Evolutionary conservation across 2,797 vertebrate species (phyloP).

Genomic region (Sciurus carolinensis): DNA sequence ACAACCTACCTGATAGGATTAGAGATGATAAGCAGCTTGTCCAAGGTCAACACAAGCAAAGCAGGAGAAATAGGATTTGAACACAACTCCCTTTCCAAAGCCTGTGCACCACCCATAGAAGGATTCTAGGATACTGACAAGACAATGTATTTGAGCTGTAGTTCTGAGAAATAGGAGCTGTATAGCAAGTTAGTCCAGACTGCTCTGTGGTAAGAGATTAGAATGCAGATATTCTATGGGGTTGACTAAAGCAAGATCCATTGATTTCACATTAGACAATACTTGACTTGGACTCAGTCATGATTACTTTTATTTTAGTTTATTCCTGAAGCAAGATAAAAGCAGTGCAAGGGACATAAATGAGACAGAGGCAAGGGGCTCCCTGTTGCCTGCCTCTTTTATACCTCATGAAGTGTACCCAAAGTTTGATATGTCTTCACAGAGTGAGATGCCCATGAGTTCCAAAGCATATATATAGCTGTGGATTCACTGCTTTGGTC

Average conservation of each 20-base stretch:
- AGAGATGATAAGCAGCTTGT: not conserved
- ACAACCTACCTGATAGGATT: not conserved
- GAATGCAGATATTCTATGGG: not conserved
- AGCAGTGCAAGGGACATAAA: not conserved
- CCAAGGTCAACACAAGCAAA: not conserved
- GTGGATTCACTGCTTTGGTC: not conserved
- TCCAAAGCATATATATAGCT: too few species aligned
- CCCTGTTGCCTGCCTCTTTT: not conserved
- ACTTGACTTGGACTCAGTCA: not conserved
- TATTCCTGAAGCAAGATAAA: not conserved
- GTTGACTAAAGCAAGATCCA: not conserved
- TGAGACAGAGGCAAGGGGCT: not conserved
- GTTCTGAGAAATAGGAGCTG: not conserved
- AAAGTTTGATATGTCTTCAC: not conserved
- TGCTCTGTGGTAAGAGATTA: not conserved
- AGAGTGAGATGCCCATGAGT: not conserved
- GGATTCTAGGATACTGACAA: not conserved
- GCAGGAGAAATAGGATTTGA: not conserved
- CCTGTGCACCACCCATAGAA: not conserved
- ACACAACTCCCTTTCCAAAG: not conserved
- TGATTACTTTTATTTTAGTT: not conserved
- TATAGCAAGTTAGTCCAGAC: not conserved
- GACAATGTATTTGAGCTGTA: not conserved
- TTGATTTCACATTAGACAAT: not conserved
- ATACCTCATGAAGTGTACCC: not conserved